Percentiles rank a stretch among this genome's conserved stretches.
These are phyloP conservation scores for Cryptocheilus praepositus DNA, from an alignment of 2,888 invertebrate genomes.

Conservation along the genomic window DNA sequence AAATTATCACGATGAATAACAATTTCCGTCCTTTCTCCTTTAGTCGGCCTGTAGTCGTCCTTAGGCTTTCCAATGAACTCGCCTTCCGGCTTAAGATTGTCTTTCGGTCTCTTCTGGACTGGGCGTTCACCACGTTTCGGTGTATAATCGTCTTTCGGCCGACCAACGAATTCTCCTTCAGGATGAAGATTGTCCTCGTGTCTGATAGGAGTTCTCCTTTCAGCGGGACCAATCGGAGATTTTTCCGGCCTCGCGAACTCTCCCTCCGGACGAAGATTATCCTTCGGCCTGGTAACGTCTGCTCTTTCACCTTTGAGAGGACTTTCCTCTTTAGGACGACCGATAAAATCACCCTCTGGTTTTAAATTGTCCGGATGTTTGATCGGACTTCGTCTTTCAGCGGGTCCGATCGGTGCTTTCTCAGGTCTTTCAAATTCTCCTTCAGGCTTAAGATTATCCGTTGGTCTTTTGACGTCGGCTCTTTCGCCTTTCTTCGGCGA, in stretches of 20 bases:
- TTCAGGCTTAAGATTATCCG: conserved; percentile 82
- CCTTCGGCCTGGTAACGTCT: conserved; percentile 74
- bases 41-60: conserved; percentile 65
- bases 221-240: conserved; percentile 73
- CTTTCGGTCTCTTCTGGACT: conserved; percentile 73
- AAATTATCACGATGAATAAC: conserved; percentile 54
- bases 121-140: conserved; percentile 69
- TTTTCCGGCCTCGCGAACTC: conserved; percentile 74
- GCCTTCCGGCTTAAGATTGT: conserved; percentile 80
- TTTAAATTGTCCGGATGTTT: conserved; percentile 67
- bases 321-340: conserved; percentile 71
- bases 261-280: conserved; percentile 78
- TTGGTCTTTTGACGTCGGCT: conserved; percentile 69
- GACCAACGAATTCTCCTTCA: conserved; percentile 76
- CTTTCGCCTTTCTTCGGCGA: conserved; percentile 63
- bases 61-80: conserved; percentile 74
- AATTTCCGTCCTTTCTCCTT: conserved; percentile 67
- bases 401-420: conserved; percentile 74
- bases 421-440: conserved; percentile 77
- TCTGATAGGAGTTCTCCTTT: conserved; percentile 63
- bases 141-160: conserved; percentile 66
- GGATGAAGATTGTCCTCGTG: conserved; percentile 76
- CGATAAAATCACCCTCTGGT: conserved; percentile 74
- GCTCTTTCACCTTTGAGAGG: conserved; percentile 66
- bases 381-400: conserved; percentile 73